Conservation (phyloP, 1,140 invertebrate genomes). For the Drosophila asahinai region DNA sequence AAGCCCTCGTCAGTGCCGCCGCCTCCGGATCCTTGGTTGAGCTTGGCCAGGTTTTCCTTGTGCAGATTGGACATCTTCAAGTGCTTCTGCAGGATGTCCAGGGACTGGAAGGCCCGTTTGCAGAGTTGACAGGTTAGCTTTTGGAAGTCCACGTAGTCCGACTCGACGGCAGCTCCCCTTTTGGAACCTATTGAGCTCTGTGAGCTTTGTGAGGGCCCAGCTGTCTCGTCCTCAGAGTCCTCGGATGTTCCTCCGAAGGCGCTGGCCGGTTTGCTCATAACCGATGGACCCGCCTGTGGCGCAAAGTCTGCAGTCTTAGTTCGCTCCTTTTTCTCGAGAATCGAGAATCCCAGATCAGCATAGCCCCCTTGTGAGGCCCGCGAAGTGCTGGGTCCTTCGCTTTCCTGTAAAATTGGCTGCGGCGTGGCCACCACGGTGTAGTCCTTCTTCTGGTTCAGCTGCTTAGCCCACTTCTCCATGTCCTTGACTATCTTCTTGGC, state of each 20-base stretch:
- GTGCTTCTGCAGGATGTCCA: slow-evolving; percentile 96
- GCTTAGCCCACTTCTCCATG: slow-evolving; percentile 98
- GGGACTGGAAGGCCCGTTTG: slow-evolving; percentile 96
- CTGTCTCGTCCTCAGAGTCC: slow-evolving; percentile 64
- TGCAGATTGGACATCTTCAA: slow-evolving; percentile 97
- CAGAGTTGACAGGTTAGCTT: slow-evolving; percentile 98
- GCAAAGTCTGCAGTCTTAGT: slow-evolving; percentile 50
- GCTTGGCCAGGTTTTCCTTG: slow-evolving; percentile 93
- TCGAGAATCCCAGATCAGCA: slow-evolving; percentile 96
- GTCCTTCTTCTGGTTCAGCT: slow-evolving; percentile 98
- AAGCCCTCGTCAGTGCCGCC: slow-evolving; percentile 27
- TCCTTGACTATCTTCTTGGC: slow-evolving; percentile 99
- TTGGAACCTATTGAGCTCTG: slow-evolving; percentile 41
- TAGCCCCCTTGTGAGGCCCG: slow-evolving; percentile 86
- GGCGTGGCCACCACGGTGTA: slow-evolving; percentile 82
- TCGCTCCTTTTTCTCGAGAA: slow-evolving; percentile 89
- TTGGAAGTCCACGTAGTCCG: slow-evolving; percentile 91
- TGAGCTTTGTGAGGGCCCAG: background rate
- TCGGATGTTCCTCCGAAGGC: slow-evolving; percentile 88
- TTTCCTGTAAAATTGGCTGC: slow-evolving; percentile 55
- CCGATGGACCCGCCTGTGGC: slow-evolving; percentile 14
- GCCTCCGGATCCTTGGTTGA: slow-evolving; percentile 33
- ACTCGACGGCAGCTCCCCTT: slow-evolving; percentile 87
- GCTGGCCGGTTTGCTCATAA: slow-evolving; percentile 87
- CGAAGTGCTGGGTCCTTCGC: slow-evolving; percentile 64